These are phyloP conservation scores for Uria aalge DNA, from an alignment of 2,113 vertebrate genomes.

Conservation along the genomic window DNA sequence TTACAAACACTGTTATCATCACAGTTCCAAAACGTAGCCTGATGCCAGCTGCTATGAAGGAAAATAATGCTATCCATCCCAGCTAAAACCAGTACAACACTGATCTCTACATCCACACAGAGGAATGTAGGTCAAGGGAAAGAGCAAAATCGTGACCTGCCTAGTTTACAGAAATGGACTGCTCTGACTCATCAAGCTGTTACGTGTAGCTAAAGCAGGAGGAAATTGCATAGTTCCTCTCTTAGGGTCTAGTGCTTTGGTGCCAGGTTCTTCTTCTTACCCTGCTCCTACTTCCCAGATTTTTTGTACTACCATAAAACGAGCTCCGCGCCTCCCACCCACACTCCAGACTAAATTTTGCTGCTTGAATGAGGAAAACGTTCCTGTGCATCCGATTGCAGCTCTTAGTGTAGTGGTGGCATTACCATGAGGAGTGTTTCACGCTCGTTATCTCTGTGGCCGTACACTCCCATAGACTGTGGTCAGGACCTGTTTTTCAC, in stretches of 20 bases:
- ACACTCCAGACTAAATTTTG: background rate
- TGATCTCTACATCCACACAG: too few relatives aligned
- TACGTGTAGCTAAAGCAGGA: background rate
- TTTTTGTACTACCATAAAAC: background rate
- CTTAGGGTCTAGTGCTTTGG: background rate
- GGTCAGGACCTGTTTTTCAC: background rate
- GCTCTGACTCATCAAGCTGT: background rate
- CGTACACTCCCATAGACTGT: rapidly evolving
- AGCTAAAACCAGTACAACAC: background rate
- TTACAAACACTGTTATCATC: background rate
- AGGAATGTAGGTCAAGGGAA: background rate
- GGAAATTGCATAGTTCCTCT: background rate
- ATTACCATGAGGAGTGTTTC: background rate
- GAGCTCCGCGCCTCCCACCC: background rate
- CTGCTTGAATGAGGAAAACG: background rate
- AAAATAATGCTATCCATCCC: background rate
- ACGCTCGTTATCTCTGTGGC: background rate
- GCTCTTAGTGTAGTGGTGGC: background rate
- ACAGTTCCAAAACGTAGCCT: background rate
- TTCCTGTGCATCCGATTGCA: background rate
- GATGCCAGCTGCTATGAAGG: background rate
- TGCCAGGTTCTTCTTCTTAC: background rate
- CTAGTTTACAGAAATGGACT: background rate
- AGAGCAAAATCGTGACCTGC: background rate
- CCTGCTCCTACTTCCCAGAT: background rate